A percentile compares a stretch with the other conserved stretches of the same genome.
Evolutionary conservation across 2,113 vertebrate species (phyloP).

Genomic region (Thomomys bottae): DNA sequence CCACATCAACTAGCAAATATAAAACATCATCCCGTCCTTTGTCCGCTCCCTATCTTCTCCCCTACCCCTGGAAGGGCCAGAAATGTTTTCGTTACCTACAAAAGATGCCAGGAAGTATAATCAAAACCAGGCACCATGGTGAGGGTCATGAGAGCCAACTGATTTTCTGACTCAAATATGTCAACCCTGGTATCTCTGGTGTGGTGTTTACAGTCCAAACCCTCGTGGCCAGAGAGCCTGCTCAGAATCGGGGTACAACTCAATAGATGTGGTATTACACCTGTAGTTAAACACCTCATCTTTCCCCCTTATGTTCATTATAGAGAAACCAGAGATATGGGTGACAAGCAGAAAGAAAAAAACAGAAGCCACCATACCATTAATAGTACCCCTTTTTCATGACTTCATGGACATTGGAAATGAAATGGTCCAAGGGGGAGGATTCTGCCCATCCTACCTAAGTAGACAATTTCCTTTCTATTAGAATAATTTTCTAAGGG

Average conservation of each 20-base stretch:
- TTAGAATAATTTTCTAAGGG: neutral
- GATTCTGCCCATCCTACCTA: too few species aligned
- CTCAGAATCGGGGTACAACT: neutral
- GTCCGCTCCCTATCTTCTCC: fast-evolving
- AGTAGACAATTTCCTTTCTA: neutral
- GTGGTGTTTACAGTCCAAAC: neutral
- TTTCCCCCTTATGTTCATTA: neutral
- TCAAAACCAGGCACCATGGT: constrained; percentile 52
- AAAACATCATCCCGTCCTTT: neutral
- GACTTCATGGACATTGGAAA: too few species aligned
- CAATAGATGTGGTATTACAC: neutral
- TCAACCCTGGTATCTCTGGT: constrained; percentile 38
- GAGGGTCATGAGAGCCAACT: constrained; percentile 13
- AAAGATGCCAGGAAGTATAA: constrained; percentile 54
- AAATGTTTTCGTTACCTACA: constrained; percentile 41
- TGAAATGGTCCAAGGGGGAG: too few species aligned
- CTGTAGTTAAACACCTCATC: neutral
- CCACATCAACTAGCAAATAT: constrained; percentile 43
- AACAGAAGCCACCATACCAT: neutral
- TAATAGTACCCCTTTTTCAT: neutral
- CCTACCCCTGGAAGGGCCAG: neutral
- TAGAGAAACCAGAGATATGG: neutral
- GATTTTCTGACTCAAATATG: constrained; percentile 23
- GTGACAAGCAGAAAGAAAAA: constrained; percentile 42
- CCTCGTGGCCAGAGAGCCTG: neutral